Base-by-base conservation (phyloP, 2,113 vertebrate genomes). In the Taxidea taxus region DNA sequence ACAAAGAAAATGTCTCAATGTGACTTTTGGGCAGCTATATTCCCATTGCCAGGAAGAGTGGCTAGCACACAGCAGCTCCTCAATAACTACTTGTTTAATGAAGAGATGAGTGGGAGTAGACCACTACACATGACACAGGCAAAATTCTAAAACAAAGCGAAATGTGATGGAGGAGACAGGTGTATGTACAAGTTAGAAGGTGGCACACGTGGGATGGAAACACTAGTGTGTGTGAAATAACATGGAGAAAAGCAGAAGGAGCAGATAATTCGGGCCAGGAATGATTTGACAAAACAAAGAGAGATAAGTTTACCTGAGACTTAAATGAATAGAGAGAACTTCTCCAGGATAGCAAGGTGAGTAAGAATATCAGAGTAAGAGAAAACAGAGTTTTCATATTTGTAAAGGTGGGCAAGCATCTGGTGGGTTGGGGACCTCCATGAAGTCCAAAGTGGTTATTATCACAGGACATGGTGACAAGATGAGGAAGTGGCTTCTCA, bases 181-280 rank as follows among this genome's bases (percentile, higher is more conserved):
- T 15, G 18, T 31, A n/a, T 78, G 31, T 51, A 42, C 60, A 39
- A 80, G 4, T 90, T 80, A 51, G 3, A 80, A 66, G 34, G n/a
- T 66, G 47, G 25, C 10, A 6, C 47, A 39, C 23, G 25, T 14
- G 25, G 49, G 16, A 44, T 56, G 21, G n/a, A 80, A 58, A 70
- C 10, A 11, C 15, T 15, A 31, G 23, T 47, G 34, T 15, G 34
- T 70, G 12, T 81, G 54, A 68, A 47, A 44, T 44, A 68, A 20
- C 18, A 39, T 8, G 6, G 8, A 4, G 11, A 29, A 51, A 31
- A 16, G 13, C 29, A 44, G 7, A 54, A 51, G 34, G 0, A 0
- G 18, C 10, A 58, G n/a, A 49, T 15, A 56, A 44, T 88, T 90
- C n/a, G n/a, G 14, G 31, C 3, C 15, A 7, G 21, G 31, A 42